A percentile compares a stretch with the other conserved stretches of the same genome.
Conservation (phyloP, 2,888 invertebrate genomes). For the Furcula furcula region DNA sequence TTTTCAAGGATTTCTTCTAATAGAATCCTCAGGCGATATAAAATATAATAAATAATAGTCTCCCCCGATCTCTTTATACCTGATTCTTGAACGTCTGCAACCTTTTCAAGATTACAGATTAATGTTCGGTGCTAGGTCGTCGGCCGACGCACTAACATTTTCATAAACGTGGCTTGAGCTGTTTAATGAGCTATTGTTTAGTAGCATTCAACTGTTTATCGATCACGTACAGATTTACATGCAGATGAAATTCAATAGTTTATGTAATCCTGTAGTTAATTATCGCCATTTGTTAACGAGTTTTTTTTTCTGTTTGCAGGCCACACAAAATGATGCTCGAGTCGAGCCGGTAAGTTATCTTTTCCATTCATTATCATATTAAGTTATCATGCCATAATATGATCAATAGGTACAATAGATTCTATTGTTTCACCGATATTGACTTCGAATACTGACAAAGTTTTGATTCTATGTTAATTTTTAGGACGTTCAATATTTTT, state of each 20-base stretch:
- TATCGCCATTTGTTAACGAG: slow-evolving; percentile 23
- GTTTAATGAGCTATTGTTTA: slow-evolving; percentile 25
- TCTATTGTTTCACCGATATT: too few relatives aligned
- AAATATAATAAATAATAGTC: slow-evolving; percentile 37
- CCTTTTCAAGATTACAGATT: slow-evolving; percentile 46
- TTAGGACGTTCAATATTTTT: too few relatives aligned
- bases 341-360: slow-evolving; percentile 71
- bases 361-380: slow-evolving; percentile 8
- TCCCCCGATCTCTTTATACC: slow-evolving; percentile 43
- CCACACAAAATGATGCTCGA: slow-evolving; percentile 80
- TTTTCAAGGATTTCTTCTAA: slow-evolving; percentile 15
- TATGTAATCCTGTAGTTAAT: slow-evolving; percentile 12
- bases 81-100: slow-evolving; percentile 49
- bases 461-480: too few relatives aligned
- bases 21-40: slow-evolving; percentile 25
- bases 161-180: slow-evolving; percentile 19
- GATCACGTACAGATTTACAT: slow-evolving; percentile 8
- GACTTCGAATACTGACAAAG: too few relatives aligned
- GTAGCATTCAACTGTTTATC: slow-evolving; percentile 8
- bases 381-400: too few relatives aligned
- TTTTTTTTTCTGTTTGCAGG: slow-evolving; percentile 58
- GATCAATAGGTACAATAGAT: too few relatives aligned
- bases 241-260: slow-evolving; percentile 6
- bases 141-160: slow-evolving; percentile 25
- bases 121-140: slow-evolving; percentile 29